Conservation (phyloP, 1,140 invertebrate species). For the Brachionus calyciflorus region DNA sequence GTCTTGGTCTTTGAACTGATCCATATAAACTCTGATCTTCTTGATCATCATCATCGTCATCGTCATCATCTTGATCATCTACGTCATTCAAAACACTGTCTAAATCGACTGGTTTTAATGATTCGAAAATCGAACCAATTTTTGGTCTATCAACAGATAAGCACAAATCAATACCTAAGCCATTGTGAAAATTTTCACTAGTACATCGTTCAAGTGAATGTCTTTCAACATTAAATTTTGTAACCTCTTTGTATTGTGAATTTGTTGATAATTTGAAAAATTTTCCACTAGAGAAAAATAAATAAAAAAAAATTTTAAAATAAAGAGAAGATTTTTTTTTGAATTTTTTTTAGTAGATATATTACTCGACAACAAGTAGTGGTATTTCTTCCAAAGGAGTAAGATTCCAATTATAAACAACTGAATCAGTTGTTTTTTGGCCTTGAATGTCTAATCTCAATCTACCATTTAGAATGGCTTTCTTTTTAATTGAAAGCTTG, state of each 20-base stretch:
- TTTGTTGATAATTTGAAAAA: conserved; percentile 31
- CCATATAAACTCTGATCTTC: not conserved
- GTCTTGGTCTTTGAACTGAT: not conserved
- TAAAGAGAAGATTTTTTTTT: not conserved
- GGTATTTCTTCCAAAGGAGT: conserved; percentile 23
- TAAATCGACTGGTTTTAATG: conserved; percentile 24
- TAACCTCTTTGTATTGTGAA: conserved; percentile 31
- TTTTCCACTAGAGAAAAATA: too few species aligned
- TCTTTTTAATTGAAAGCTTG: conserved; percentile 34
- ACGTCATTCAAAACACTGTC: not conserved
- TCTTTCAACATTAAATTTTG: conserved; percentile 3
- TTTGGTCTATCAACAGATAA: conserved; percentile 1
- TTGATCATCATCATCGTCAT: conserved; percentile 22
- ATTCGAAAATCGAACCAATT: not conserved
- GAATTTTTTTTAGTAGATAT: not conserved
- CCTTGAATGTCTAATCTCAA: conserved; percentile 30
- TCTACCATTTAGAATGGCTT: conserved; percentile 21
- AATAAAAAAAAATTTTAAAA: too few species aligned
- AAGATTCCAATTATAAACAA: conserved; percentile 26
- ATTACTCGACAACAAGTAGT: conserved; percentile 21
- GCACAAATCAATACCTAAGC: conserved; percentile 20
- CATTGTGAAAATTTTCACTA: conserved; percentile 13
- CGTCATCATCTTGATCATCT: conserved; percentile 20
- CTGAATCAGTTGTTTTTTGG: not conserved
- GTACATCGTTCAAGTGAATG: not conserved